phyloP scores from a whole-genome alignment of 2,797 vertebrate species.

The Chloroceryle inda region DNA sequence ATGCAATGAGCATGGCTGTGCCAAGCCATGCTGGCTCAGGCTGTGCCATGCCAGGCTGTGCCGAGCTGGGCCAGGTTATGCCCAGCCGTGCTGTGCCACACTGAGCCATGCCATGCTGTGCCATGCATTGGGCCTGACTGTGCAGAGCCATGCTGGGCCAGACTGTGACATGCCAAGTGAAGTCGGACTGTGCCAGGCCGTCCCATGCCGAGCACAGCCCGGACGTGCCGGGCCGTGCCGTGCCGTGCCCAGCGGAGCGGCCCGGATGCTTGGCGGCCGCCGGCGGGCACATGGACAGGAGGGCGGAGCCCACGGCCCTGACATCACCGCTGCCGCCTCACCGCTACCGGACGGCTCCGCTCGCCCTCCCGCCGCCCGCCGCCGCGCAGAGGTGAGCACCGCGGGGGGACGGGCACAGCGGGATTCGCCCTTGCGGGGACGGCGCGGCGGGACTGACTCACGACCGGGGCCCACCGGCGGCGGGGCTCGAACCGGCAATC shows the following conservation, averaged over 20 bases:
- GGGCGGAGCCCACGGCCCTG: slow-evolving; percentile 39
- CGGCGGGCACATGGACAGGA: not conserved
- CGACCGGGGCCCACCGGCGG: not conserved
- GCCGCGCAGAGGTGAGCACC: slow-evolving; percentile 15
- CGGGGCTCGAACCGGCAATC: not conserved
- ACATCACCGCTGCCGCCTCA: not conserved
- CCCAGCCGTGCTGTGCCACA: not conserved
- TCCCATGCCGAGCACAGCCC: not conserved
- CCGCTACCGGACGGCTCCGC: not conserved
- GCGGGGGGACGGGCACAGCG: not conserved
- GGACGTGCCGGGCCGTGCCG: not conserved
- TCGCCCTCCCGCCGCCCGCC: not conserved
- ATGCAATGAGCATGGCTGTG: too few relatives aligned
- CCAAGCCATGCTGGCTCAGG: too few relatives aligned
- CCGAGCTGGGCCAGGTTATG: not conserved
- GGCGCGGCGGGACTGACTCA: not conserved
- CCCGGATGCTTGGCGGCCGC: not conserved
- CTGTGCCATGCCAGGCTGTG: not conserved
- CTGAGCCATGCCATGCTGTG: not conserved
- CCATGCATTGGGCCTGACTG: too few relatives aligned
- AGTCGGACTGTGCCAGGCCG: not conserved
- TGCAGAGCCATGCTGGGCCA: too few relatives aligned
- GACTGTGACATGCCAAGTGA: not conserved
- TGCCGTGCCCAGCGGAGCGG: not conserved
- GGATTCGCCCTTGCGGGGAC: not conserved